phyloP scores from a whole-genome alignment of 2,797 vertebrate genomes.

The Gastrophryne carolinensis region DNA sequence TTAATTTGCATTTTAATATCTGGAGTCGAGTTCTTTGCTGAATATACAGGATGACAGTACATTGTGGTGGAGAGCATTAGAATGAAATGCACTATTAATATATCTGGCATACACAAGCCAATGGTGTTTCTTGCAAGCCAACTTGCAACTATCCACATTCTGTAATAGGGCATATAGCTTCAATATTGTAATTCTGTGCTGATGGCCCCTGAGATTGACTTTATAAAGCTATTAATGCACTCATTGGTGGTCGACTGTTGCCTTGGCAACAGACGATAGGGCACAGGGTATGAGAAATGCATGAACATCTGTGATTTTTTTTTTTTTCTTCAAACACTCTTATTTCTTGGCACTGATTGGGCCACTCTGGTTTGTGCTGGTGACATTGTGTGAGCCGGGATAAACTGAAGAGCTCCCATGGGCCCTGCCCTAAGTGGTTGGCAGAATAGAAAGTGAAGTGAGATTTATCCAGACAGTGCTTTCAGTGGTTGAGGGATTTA shows the following conservation, averaged over 20 bases:
- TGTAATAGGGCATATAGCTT: slow-evolving; percentile 69
- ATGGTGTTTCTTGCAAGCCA: background rate
- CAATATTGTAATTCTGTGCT: slow-evolving; percentile 70
- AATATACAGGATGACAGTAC: background rate
- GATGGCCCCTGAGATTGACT: slow-evolving; percentile 78
- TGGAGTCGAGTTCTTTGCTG: background rate
- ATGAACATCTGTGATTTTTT: slow-evolving; percentile 89
- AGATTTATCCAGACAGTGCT: slow-evolving; percentile 56
- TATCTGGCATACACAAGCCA: background rate
- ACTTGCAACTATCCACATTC: slow-evolving; percentile 65
- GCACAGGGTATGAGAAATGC: slow-evolving; percentile 83
- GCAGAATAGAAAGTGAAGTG: slow-evolving; percentile 64
- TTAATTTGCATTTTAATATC: slow-evolving; percentile 15
- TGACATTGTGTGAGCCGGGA: slow-evolving; percentile 63
- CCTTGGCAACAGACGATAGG: slow-evolving; percentile 90
- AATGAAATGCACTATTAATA: no score
- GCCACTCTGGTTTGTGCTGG: slow-evolving; percentile 62
- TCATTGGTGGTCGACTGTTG: slow-evolving; percentile 86
- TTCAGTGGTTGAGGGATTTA: slow-evolving; percentile 58
- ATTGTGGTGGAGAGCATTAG: background rate
- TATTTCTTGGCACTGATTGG: slow-evolving; percentile 69
- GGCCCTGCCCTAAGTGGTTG: slow-evolving; percentile 62
- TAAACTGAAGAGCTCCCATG: slow-evolving; percentile 64
- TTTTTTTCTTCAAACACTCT: slow-evolving; percentile 83
- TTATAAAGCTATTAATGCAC: slow-evolving; percentile 88